A percentile compares a stretch with the other conserved stretches of the same genome.
These are phyloP conservation scores for Heptranchias perlo DNA, from an alignment of 2,113 vertebrate genomes.

Conservation along the genomic window DNA sequence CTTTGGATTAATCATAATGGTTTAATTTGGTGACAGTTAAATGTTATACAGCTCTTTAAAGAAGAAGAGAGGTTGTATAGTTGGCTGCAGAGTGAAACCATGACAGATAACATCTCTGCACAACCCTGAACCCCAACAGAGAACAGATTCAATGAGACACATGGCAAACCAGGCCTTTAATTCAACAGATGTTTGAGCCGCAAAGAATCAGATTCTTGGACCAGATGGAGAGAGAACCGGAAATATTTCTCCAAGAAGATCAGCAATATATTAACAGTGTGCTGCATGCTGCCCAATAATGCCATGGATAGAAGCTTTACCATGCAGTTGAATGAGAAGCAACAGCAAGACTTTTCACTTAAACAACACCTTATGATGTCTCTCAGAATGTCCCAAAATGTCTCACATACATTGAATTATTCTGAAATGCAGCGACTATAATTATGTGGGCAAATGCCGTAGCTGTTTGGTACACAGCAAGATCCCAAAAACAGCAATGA, in stretches of 20 bases:
- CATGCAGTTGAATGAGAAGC: neutral
- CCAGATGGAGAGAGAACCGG: neutral
- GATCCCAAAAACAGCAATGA: neutral
- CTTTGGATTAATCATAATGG: neutral
- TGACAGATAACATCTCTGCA: neutral
- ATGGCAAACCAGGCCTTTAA: neutral
- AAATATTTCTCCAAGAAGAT: neutral
- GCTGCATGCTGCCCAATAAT: neutral
- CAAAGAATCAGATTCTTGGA: neutral
- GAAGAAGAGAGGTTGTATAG: neutral
- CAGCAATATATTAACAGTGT: neutral
- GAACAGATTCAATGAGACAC: neutral
- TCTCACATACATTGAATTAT: neutral
- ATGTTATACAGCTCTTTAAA: neutral
- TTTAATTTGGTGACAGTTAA: neutral
- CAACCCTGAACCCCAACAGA: neutral
- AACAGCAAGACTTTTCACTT: neutral
- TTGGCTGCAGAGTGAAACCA: neutral
- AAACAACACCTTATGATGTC: neutral
- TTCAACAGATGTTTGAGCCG: neutral
- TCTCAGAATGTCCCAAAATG: neutral
- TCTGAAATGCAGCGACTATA: neutral
- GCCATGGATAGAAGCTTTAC: neutral
- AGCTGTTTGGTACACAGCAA: neutral
- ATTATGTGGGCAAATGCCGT: neutral